These are phyloP conservation scores for Percina caprodes DNA, from an alignment of 2,113 vertebrate species.

Conservation along the genomic window DNA sequence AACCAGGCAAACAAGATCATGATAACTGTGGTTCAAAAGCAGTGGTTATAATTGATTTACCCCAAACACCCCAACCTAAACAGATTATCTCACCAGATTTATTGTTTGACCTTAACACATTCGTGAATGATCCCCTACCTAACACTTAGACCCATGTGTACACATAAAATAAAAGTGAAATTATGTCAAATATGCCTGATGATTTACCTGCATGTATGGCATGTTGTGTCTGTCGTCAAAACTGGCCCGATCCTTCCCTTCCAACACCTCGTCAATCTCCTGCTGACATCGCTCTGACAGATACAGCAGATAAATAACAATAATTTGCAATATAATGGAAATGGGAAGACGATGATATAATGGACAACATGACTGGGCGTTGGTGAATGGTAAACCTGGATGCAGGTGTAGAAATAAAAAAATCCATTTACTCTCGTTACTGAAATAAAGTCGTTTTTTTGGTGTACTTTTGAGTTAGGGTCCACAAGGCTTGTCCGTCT, in stretches of 20 bases:
- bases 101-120: not conserved
- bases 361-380: not conserved
- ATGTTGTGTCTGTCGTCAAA: constrained; percentile 73
- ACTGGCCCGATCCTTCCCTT: constrained; percentile 34
- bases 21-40: not conserved
- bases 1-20: not conserved
- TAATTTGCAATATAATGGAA: not conserved
- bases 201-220: constrained; percentile 74
- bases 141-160: not conserved
- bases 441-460: not conserved
- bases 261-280: constrained; percentile 77
- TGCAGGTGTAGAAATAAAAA: not conserved
- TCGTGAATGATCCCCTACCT: not conserved
- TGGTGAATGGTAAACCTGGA: not conserved
- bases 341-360: not conserved
- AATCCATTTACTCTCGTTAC: not conserved
- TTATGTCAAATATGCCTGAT: not conserved
- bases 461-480: too few relatives aligned
- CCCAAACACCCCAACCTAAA: not conserved
- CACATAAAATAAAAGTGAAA: not conserved
- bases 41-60: not conserved
- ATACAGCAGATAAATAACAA: not conserved
- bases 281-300: constrained; percentile 67
- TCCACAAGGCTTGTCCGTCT: too few relatives aligned
- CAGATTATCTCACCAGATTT: not conserved